phyloP scores from a whole-genome alignment of 2,113 vertebrate species.

The Sebastes schlegelii region DNA sequence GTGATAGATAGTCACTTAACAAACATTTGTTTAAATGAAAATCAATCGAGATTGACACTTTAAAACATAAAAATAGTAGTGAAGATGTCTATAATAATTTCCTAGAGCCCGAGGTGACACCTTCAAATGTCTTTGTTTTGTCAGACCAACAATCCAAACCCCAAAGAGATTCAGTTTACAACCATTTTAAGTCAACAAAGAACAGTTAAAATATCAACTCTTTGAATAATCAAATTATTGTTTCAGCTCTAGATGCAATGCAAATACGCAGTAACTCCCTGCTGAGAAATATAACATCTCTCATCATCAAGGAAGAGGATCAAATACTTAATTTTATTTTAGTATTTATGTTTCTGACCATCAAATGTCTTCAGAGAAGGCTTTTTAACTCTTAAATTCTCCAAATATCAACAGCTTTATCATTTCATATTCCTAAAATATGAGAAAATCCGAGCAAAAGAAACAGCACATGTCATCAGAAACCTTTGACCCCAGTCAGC shows the following conservation, averaged over 20 bases:
- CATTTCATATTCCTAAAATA: neutral
- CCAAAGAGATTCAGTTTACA: neutral
- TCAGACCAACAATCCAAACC: neutral
- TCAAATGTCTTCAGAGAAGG: neutral
- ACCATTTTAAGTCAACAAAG: neutral
- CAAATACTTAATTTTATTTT: neutral
- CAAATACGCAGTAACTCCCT: neutral
- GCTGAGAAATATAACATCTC: neutral
- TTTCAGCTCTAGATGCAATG: neutral
- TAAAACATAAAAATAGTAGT: too few relatives aligned
- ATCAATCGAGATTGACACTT: too few relatives aligned
- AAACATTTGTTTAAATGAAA: too few relatives aligned
- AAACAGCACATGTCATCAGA: neutral
- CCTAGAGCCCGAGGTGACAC: too few relatives aligned
- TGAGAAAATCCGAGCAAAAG: neutral
- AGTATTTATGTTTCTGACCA: neutral
- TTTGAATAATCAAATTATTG: neutral
- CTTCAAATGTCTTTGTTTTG: neutral
- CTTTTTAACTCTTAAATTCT: neutral
- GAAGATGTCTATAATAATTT: too few relatives aligned
- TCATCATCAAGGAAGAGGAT: neutral
- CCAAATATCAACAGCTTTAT: neutral
- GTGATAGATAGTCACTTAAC: too few relatives aligned
- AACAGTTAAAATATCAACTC: neutral
- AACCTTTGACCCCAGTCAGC: constrained; percentile 33